These are phyloP conservation scores for Neuroterus valhalla DNA, from an alignment of 1,140 invertebrate genomes.

Conservation along the genomic window DNA sequence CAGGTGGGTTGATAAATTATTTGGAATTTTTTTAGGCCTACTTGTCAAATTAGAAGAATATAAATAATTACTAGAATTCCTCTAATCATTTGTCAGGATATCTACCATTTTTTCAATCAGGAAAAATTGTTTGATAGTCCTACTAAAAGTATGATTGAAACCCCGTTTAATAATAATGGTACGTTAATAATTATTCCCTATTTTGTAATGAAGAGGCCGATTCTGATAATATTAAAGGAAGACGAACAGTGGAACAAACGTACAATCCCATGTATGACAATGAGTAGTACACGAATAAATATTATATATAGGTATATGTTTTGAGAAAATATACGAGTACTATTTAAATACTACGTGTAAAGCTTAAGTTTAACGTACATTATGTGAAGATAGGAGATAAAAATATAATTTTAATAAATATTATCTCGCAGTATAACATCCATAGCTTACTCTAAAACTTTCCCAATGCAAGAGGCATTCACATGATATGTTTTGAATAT, in stretches of 20 bases:
- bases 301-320: constrained; percentile 41
- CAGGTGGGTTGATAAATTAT: too few relatives aligned
- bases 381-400: constrained; percentile 61
- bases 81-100: too few relatives aligned
- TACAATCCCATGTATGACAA: constrained; percentile 30
- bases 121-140: too few relatives aligned
- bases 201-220: background rate
- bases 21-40: too few relatives aligned
- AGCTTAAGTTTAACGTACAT: constrained; percentile 46
- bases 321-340: constrained; percentile 47
- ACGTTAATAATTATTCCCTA: background rate
- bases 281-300: constrained; percentile 39
- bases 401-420: constrained; percentile 67
- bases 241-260: background rate
- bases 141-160: too few relatives aligned
- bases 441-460: constrained; percentile 51
- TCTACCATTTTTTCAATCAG: too few relatives aligned
- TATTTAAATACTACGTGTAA: constrained; percentile 43
- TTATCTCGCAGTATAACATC: constrained; percentile 52
- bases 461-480: constrained; percentile 63
- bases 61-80: too few relatives aligned
- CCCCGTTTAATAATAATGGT: too few relatives aligned
- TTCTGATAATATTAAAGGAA: constrained; percentile 11
- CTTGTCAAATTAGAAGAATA: too few relatives aligned
- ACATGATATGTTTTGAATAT: constrained; percentile 52